Percentiles rank a stretch among this genome's conserved stretches.
These are phyloP conservation scores for Phrynocephalus forsythii DNA, from an alignment of 2,797 vertebrate species.

Conservation along the genomic window DNA sequence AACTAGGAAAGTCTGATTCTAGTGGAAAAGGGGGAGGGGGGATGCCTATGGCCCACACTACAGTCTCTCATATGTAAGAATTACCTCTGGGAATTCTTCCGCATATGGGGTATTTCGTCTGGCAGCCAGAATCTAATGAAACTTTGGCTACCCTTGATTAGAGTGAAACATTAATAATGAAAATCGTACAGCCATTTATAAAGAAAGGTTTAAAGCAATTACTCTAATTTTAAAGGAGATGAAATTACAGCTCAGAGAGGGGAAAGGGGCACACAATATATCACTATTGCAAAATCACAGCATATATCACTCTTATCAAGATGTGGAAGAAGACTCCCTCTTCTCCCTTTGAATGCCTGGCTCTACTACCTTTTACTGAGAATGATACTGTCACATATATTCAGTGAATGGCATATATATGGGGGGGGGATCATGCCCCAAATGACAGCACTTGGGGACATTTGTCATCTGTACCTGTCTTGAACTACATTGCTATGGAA, in stretches of 20 bases:
- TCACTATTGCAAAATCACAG: conserved; percentile 7
- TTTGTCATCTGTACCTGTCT: conserved; percentile 8
- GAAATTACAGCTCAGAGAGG: neutral
- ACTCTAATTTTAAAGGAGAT: conserved; percentile 38
- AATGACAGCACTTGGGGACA: conserved; percentile 6
- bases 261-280: conserved; percentile 17
- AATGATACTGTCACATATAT: conserved; percentile 16
- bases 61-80: conserved; percentile 24
- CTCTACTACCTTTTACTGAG: conserved; percentile 15
- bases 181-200: conserved; percentile 46
- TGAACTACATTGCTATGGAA: neutral
- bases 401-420: conserved; percentile 40
- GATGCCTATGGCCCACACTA: neutral
- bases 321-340: conserved; percentile 25
- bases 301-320: conserved; percentile 15
- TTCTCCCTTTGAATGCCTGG: conserved; percentile 19
- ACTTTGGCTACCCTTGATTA: conserved; percentile 37
- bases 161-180: conserved; percentile 46
- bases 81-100: conserved; percentile 1
- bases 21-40: neutral
- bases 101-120: neutral
- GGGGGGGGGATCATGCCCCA: neutral
- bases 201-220: conserved; percentile 37
- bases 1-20: conserved; percentile 22
- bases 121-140: conserved; percentile 21